Base-by-base conservation (phyloP, 2,113 vertebrate genomes). In the Paracanthobrama guichenoti region DNA sequence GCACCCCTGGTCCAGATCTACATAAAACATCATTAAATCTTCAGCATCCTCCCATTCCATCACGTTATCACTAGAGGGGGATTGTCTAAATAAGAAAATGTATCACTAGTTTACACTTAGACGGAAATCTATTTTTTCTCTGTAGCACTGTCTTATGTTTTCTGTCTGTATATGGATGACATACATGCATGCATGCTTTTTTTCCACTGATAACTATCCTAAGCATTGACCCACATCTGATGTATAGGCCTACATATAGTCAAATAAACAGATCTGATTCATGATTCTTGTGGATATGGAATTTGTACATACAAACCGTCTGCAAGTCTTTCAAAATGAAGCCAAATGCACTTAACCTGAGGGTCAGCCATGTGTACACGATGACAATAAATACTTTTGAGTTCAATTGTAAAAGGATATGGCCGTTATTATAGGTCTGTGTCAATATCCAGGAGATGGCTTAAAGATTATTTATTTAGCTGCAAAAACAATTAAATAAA, bases 401-500 rank as follows among this genome's bases (percentile, higher is more conserved):
- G 83, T 24, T 46, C 81, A 85, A 84, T 82, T 82, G 81, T 72
- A 91, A 89, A 86, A 81, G 77, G 85, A 90, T 74, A 79, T 35
- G 85, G 26, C 60, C 90, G 89, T 91, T 92, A 89, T 90, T 88
- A 82, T 87, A 83, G 81, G 89, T 89, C 89, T 87, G 85, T 67
- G 89, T 78, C 71, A 85, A 73, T 89, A 81, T 75, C 79, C 87
- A 81, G 83, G 87, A 82, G 83, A 90, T 91, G 75, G 42, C 75
- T 77, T 59, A n/a, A 77, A 91, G 89, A 93, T 90, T 89, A 81
- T 89, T 87, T 78, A 80, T 55, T 85, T 90, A 93, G 93, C 91
- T 91, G 92, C 84, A 86, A 71, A 83, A 73, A 83, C 74, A 64
- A 85, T 71, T 66, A 35, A 55, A 82, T 57, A 20, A 59, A 42